Percentiles rank a stretch among this genome's conserved stretches.
Evolutionary conservation across 2,888 invertebrate species (phyloP).

Genomic region (Nipponacmea schrenckii): DNA sequence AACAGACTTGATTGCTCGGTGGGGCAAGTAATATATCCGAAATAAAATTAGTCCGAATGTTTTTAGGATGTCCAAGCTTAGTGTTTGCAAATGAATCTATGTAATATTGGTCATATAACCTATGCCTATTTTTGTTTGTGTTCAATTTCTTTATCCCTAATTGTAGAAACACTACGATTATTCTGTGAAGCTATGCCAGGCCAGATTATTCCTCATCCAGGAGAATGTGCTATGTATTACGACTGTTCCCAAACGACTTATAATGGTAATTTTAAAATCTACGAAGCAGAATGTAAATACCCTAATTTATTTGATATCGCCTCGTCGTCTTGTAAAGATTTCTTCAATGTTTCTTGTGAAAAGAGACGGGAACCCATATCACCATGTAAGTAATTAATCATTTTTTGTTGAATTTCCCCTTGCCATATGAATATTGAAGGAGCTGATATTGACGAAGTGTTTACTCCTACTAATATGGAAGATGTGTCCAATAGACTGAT

Average conservation of each 20-base stretch:
- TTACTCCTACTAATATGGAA: too few relatives aligned
- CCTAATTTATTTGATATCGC: conserved; percentile 42
- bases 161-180: conserved; percentile 36
- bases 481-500: too few relatives aligned
- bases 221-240: conserved; percentile 49
- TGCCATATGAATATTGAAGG: too few relatives aligned
- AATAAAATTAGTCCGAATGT: too few relatives aligned
- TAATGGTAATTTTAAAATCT: conserved; percentile 28
- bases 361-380: conserved; percentile 40
- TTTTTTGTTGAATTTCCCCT: background rate
- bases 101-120: too few relatives aligned
- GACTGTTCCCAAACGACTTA: conserved; percentile 38
- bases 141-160: background rate
- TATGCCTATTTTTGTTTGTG: too few relatives aligned
- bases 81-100: too few relatives aligned
- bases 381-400: conserved; percentile 42
- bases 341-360: conserved; percentile 41
- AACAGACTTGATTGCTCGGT: too few relatives aligned
- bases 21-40: too few relatives aligned
- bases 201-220: conserved; percentile 36
- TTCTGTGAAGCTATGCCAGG: conserved; percentile 40
- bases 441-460: too few relatives aligned
- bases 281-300: conserved; percentile 42
- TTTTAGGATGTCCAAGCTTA: too few relatives aligned
- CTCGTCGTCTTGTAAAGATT: conserved; percentile 35